phyloP scores from a whole-genome alignment of 2,888 invertebrate genomes.

The Nephrotoma appendiculata region DNA sequence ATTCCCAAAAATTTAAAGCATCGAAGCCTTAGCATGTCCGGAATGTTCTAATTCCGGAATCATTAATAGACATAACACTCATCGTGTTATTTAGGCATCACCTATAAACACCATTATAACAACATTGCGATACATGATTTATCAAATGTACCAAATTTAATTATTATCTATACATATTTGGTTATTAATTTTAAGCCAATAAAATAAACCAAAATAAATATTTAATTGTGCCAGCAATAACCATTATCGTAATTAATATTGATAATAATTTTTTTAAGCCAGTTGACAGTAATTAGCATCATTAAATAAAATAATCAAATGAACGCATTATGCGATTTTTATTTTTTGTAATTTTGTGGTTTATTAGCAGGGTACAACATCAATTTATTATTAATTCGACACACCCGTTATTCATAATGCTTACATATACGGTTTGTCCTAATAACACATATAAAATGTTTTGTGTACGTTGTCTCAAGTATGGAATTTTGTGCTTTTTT shows the following conservation, averaged over 20 bases:
- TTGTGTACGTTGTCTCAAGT: background rate
- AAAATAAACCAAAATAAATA: background rate
- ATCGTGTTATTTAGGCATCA: too few relatives aligned
- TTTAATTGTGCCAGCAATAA: background rate
- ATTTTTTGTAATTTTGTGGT: background rate
- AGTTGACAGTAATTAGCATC: background rate
- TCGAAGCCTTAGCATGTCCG: too few relatives aligned
- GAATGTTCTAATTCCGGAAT: too few relatives aligned
- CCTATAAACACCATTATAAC: too few relatives aligned
- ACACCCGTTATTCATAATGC: background rate
- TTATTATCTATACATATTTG: background rate
- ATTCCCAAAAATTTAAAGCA: too few relatives aligned
- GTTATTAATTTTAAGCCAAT: background rate
- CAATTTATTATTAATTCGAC: background rate
- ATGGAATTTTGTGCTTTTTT: background rate
- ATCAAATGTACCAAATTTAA: background rate
- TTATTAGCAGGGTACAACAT: background rate
- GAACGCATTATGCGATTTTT: background rate
- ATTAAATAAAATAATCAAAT: background rate
- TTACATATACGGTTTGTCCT: background rate
- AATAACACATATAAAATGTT: background rate
- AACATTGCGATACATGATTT: background rate
- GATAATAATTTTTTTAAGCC: background rate
- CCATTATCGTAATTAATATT: background rate
- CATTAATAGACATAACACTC: too few relatives aligned